These are phyloP conservation scores for Melanophora roralis DNA, from an alignment of 2,888 invertebrate genomes.

Conservation along the genomic window DNA sequence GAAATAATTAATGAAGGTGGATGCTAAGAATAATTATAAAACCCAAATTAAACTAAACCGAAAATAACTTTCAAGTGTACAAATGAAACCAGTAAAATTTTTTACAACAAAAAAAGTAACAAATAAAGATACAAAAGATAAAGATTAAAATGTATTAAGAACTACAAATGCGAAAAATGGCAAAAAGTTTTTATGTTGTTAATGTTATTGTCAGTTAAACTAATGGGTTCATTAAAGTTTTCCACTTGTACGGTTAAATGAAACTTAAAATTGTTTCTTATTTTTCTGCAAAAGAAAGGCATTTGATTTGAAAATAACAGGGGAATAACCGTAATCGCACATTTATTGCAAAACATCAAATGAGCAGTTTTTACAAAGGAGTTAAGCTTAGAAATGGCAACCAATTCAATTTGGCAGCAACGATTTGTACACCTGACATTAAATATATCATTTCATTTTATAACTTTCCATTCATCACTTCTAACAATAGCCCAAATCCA, in stretches of 20 bases:
- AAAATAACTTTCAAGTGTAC: constrained; percentile 33
- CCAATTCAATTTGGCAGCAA: constrained; percentile 33
- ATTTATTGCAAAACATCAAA: constrained; percentile 28
- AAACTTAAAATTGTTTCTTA: constrained; percentile 17
- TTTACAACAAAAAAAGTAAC: not conserved
- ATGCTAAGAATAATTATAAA: constrained; percentile 62
- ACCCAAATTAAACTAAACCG: constrained; percentile 33
- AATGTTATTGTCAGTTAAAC: constrained; percentile 63
- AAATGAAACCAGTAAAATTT: not conserved
- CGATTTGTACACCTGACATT: constrained; percentile 52
- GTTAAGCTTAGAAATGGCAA: constrained; percentile 41
- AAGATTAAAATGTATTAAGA: constrained; percentile 63
- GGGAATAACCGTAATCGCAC: too few species aligned
- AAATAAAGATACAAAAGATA: constrained; percentile 23
- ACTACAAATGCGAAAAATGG: constrained; percentile 25
- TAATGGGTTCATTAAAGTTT: constrained; percentile 73
- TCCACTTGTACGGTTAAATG: constrained; percentile 65
- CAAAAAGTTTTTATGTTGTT: constrained; percentile 27
- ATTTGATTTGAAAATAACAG: too few species aligned
- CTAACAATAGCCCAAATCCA: constrained; percentile 51
- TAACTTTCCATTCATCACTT: constrained; percentile 25
- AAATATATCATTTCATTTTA: constrained; percentile 4
- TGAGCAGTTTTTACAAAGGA: constrained; percentile 43
- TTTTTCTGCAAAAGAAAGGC: not conserved
- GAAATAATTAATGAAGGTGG: constrained; percentile 63